phyloP scores from a whole-genome alignment of 1,140 invertebrate genomes.

The Ruditapes philippinarum region DNA sequence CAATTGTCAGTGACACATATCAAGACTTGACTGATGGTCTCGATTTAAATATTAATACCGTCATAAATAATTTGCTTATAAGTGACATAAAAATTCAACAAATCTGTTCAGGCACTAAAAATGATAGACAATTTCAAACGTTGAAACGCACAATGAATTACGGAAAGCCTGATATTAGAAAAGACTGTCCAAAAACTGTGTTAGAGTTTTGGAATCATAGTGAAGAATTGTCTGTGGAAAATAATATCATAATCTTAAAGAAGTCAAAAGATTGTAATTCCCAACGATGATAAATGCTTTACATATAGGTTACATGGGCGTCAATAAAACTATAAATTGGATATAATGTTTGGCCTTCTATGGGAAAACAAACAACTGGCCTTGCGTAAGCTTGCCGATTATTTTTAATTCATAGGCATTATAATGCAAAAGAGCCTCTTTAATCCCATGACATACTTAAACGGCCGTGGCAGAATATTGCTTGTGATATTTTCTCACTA shows the following conservation, averaged over 20 bases:
- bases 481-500: constrained; percentile 72
- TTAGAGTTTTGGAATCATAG: constrained; percentile 54
- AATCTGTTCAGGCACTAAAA: not conserved
- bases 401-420: constrained; percentile 23
- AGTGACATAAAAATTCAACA: not conserved
- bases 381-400: not conserved
- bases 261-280: not conserved
- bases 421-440: constrained; percentile 47
- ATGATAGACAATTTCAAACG: not conserved
- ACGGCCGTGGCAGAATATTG: constrained; percentile 30
- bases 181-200: not conserved
- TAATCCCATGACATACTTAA: not conserved
- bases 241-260: not conserved
- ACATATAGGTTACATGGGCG: constrained; percentile 52
- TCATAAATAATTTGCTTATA: not conserved
- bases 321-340: not conserved
- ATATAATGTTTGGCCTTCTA: constrained; percentile 3
- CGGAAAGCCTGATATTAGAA: not conserved
- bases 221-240: constrained; percentile 48
- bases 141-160: not conserved
- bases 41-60: not conserved
- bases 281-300: not conserved
- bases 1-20: not conserved
- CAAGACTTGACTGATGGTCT: not conserved
- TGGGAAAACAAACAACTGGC: not conserved